Conservation (phyloP, 2,888 invertebrate species). For the Cistogaster globosa region DNA sequence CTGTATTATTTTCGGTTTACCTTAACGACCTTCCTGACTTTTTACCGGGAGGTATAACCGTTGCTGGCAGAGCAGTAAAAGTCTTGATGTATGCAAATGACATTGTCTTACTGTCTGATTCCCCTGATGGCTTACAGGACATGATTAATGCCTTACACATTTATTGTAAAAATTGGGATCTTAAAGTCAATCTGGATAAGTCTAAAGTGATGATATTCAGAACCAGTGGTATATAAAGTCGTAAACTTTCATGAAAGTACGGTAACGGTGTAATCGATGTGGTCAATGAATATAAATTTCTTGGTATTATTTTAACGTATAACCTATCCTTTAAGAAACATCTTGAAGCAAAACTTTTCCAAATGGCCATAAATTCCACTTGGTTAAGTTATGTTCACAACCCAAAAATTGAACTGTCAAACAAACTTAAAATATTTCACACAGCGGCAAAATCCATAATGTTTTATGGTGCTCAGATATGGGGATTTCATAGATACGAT, state of each 20-base stretch:
- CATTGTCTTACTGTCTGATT: too few relatives aligned
- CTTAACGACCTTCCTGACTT: too few relatives aligned
- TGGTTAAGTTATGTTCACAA: constrained; percentile 16
- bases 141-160: too few relatives aligned
- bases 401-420: background rate
- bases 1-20: too few relatives aligned
- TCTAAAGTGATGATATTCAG: too few relatives aligned
- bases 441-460: constrained; percentile 30
- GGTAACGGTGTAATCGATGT: background rate
- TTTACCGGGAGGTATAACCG: too few relatives aligned
- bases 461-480: constrained; percentile 37
- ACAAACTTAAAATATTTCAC: constrained; percentile 48
- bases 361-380: constrained; percentile 21
- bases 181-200: too few relatives aligned
- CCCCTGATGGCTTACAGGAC: too few relatives aligned
- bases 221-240: too few relatives aligned
- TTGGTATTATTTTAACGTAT: constrained; percentile 10
- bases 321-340: constrained; percentile 29
- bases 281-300: constrained; percentile 22
- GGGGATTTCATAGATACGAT: constrained; percentile 26
- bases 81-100: too few relatives aligned
- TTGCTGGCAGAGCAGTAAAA: too few relatives aligned
- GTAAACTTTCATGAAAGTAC: background rate
- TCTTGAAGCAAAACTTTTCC: background rate
- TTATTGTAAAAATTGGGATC: too few relatives aligned